These are phyloP conservation scores for Cynoglossus semilaevis DNA, from an alignment of 2,113 vertebrate genomes.

Conservation along the genomic window DNA sequence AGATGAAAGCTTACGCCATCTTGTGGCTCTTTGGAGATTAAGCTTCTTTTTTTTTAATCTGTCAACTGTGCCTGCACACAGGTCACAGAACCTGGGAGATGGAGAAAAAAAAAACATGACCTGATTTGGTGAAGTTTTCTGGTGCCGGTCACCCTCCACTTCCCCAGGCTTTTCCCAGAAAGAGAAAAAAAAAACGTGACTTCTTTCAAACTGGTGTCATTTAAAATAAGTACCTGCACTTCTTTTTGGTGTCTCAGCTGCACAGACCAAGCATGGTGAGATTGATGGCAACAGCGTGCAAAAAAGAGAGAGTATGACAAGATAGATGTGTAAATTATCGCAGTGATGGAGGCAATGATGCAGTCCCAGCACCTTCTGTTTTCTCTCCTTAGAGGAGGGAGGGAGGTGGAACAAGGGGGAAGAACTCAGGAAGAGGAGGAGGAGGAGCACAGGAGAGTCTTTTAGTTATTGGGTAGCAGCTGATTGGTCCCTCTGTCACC, in stretches of 20 bases:
- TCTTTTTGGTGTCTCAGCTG: conserved; percentile 72
- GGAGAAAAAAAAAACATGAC: conserved; percentile 22
- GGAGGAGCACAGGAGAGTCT: conserved; percentile 69
- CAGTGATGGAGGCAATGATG: conserved; percentile 99
- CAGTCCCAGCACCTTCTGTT: conserved; percentile 99
- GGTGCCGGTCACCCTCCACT: conserved; percentile 4
- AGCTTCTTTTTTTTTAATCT: background rate
- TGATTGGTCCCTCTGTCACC: conserved; percentile 86
- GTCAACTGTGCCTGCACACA: conserved; percentile 3
- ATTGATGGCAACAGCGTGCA: conserved; percentile 92
- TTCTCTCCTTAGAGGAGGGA: conserved; percentile 75
- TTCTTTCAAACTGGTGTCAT: conserved; percentile 31
- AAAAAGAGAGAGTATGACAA: conserved; percentile 97
- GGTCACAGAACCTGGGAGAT: conserved; percentile 26
- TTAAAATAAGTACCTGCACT: conserved; percentile 60
- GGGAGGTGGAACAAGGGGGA: conserved; percentile 54
- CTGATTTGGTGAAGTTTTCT: conserved; percentile 39
- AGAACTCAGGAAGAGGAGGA: conserved; percentile 28
- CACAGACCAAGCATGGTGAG: conserved; percentile 85
- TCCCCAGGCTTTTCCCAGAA: conserved; percentile 29
- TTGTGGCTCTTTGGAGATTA: conserved; percentile 12
- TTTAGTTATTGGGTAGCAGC: conserved; percentile 81
- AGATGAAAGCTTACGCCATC: conserved; percentile 26
- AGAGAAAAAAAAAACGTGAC: conserved; percentile 37
- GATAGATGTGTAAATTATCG: conserved; percentile 99